Evolutionary conservation across 2,888 invertebrate genomes (phyloP), one percentile per base, ranked within the genome.

Genomic region (Heterodera filipjevi): DNA sequence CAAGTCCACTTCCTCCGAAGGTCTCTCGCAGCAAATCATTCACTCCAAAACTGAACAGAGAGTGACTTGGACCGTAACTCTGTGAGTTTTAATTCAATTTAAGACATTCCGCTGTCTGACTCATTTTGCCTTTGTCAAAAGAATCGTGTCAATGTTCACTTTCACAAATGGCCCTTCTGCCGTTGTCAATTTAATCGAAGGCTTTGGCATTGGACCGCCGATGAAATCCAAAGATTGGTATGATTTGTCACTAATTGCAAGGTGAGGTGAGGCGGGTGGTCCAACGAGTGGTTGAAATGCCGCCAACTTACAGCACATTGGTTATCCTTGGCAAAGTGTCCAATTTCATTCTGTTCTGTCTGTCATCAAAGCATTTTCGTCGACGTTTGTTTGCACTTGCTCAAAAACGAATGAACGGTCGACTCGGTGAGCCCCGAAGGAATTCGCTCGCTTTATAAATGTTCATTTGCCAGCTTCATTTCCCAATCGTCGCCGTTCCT

Each of bases 161-260:
- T 66, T 88, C 35, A 88, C 88, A 12, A 88, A 88, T 78, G 87
- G 86, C 12, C 88, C 88, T 2, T 87, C 87, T 6, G 88, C 88
- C 16, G 78, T 88, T 32, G 82, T 85, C 33, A 85, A 87, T 78
- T 75, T 84, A 10, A 73, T 85, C 32, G 80, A 81, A 82, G 78
- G 33, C 66, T 78, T 27, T 82, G 70, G 32, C 33, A 46, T 33
- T 32, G 33, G 46, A 59, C 59, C 68, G 64, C 71, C 73, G 27
- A n/a, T 64, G 1, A 77, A 66, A 39, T 77, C 49, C 5, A 64
- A 53, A 68, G 39, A 77, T 12, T 81, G 78, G 80, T 81, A 83
- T 76, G 59, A 81, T 66, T 44, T 79, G 30, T 68, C 77, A 16
- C 53, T 82, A 14, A 49, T 77, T 27, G 71, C 75, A 22, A 81